Conservation (phyloP, 2,113 vertebrate species). For the Rhinopomastus cyanomelas region DNA sequence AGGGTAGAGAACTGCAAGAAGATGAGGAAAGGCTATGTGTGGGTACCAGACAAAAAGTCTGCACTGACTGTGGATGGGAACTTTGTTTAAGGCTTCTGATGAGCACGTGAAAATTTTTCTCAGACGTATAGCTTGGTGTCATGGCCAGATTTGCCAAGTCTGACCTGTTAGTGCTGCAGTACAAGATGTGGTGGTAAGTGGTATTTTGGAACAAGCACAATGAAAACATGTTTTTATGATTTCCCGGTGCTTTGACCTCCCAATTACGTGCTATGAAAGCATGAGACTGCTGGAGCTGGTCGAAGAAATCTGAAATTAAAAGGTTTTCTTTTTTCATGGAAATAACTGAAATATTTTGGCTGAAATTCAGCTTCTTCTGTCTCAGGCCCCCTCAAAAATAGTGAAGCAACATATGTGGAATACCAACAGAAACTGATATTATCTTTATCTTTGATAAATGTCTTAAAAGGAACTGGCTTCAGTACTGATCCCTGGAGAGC, state of each 20-base stretch:
- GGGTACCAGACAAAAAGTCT: accelerated
- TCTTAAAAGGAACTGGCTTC: no score
- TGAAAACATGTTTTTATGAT: neutral
- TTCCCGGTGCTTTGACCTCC: neutral
- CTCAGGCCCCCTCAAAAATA: neutral
- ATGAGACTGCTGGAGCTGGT: neutral
- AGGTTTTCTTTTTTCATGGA: neutral
- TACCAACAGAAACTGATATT: neutral
- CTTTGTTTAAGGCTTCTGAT: neutral
- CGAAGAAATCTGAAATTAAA: neutral
- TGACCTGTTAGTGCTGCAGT: neutral
- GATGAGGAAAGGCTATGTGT: neutral
- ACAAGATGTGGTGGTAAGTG: neutral
- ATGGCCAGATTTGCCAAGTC: neutral
- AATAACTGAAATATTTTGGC: neutral
- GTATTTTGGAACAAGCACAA: neutral
- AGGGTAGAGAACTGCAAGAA: neutral
- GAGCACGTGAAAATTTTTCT: neutral
- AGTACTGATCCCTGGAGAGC: no score
- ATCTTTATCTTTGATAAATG: no score
- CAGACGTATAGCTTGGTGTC: neutral
- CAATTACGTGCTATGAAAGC: neutral
- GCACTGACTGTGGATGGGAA: neutral
- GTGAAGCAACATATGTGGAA: neutral
- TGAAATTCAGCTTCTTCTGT: neutral